These are phyloP conservation scores for Abrostola tripartita DNA, from an alignment of 2,888 invertebrate genomes.

Conservation along the genomic window DNA sequence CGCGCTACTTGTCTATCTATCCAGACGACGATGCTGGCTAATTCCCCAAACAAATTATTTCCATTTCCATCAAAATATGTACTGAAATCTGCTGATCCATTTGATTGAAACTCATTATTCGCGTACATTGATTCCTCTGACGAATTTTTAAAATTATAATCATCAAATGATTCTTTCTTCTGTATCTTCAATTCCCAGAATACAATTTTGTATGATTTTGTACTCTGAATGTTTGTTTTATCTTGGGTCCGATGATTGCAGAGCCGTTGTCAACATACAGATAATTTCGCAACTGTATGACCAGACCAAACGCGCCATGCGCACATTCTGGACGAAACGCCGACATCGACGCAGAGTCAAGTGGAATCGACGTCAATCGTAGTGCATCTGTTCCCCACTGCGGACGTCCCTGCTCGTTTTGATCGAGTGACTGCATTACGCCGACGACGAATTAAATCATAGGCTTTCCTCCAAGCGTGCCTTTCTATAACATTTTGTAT, in stretches of 20 bases:
- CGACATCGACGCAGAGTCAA: conserved; percentile 56
- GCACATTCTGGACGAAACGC: conserved; percentile 47
- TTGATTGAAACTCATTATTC: conserved; percentile 17
- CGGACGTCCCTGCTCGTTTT: conserved; percentile 69
- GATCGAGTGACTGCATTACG: conserved; percentile 77
- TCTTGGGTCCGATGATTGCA: conserved; percentile 40
- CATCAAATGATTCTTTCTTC: conserved; percentile 30
- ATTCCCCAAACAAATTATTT: conserved; percentile 40
- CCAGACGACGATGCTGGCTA: conserved; percentile 50
- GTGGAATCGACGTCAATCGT: conserved; percentile 63
- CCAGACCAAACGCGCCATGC: conserved; percentile 39
- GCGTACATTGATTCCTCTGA: conserved; percentile 26
- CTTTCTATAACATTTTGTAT: conserved; percentile 88
- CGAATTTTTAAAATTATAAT: conserved; percentile 21
- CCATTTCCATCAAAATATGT: conserved; percentile 34
- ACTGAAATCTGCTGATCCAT: conserved; percentile 26
- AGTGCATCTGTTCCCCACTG: conserved; percentile 63
- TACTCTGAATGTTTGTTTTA: conserved; percentile 30
- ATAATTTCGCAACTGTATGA: conserved; percentile 49
- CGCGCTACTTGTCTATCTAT: conserved; percentile 60
- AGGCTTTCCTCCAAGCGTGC: conserved; percentile 87
- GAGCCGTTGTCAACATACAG: conserved; percentile 52
- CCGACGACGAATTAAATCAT: conserved; percentile 84
- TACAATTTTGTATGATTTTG: conserved; percentile 22
- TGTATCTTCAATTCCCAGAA: conserved; percentile 35